phyloP scores from a whole-genome alignment of 2,888 invertebrate genomes.

The Orgyia antiqua region DNA sequence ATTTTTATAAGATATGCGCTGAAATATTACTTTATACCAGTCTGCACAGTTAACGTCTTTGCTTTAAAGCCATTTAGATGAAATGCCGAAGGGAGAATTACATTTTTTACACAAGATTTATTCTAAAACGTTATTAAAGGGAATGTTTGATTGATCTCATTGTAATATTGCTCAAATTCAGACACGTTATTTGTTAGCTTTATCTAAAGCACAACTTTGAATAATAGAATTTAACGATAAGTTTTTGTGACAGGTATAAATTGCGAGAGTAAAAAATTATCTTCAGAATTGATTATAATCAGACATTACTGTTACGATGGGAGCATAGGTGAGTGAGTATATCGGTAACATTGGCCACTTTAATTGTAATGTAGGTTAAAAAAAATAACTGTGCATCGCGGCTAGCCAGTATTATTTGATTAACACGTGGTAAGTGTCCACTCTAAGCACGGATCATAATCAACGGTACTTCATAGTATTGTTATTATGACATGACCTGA shows the following conservation, averaged over 20 bases:
- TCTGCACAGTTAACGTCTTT: slow-evolving; percentile 12
- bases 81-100: slow-evolving; percentile 34
- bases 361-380: slow-evolving; percentile 17
- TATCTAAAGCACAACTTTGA: no score
- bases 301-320: slow-evolving; percentile 6
- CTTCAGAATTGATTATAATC: slow-evolving; percentile 10
- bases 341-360: slow-evolving; percentile 12
- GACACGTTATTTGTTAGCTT: no score
- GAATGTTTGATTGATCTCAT: no score
- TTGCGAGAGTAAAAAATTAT: slow-evolving; percentile 9
- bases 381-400: slow-evolving; percentile 21
- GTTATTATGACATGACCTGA: slow-evolving; percentile 2
- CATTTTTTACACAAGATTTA: slow-evolving; percentile 19
- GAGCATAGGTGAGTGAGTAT: slow-evolving; percentile 10
- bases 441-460: slow-evolving; percentile 2
- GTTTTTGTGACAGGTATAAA: slow-evolving; percentile 11
- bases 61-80: slow-evolving; percentile 24
- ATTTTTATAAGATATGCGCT: slow-evolving; percentile 49
- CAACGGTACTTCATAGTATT: slow-evolving; percentile 4
- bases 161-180: no score
- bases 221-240: no score
- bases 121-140: neutral
- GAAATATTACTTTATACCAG: slow-evolving; percentile 51
- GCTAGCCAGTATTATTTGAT: slow-evolving; percentile 4
- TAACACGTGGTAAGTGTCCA: slow-evolving; percentile 8